A percentile compares a stretch with the other conserved stretches of the same genome.
Evolutionary conservation across 1,140 invertebrate genomes (phyloP).

Genomic region (Sminthurides bifidus): DNA sequence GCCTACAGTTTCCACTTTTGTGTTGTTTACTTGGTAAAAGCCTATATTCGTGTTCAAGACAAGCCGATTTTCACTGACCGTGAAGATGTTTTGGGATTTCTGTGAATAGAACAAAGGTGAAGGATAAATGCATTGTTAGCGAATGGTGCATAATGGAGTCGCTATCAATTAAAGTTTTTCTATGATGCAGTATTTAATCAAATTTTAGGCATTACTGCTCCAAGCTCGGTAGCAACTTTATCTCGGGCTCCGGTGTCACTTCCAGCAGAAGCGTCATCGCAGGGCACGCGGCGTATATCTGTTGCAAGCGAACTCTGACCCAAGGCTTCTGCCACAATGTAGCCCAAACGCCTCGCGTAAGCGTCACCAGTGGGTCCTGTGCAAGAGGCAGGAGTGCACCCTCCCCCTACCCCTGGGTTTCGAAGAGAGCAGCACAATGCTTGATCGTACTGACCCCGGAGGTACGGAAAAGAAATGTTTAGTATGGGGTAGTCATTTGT

Average conservation of each 20-base stretch:
- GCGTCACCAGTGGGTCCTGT: slow-evolving; percentile 4
- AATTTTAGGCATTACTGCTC: too few species aligned
- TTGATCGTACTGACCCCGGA: slow-evolving; percentile 15
- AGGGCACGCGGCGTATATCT: not conserved
- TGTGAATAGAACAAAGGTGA: not conserved
- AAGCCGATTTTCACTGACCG: not conserved
- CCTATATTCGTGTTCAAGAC: slow-evolving; percentile 6
- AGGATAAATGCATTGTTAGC: too few species aligned
- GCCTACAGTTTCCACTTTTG: slow-evolving; percentile 19
- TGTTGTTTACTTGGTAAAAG: slow-evolving; percentile 12
- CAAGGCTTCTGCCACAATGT: slow-evolving; percentile 12
- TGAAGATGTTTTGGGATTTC: slow-evolving; percentile 15
- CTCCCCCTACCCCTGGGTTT: not conserved
- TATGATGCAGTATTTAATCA: too few species aligned
- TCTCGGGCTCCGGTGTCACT: not conserved
- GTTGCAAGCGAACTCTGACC: too few species aligned
- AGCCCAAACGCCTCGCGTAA: slow-evolving; percentile 21
- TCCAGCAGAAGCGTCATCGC: not conserved
- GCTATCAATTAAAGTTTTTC: too few species aligned
- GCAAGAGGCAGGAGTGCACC: not conserved
- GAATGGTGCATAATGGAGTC: too few species aligned
- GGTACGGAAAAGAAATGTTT: slow-evolving; percentile 24
- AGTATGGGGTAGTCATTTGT: not conserved
- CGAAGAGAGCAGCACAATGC: slow-evolving; percentile 19
- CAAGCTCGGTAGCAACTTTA: not conserved